phyloP scores from a whole-genome alignment of 2,797 vertebrate genomes.

The Neostethus bicornis region DNA sequence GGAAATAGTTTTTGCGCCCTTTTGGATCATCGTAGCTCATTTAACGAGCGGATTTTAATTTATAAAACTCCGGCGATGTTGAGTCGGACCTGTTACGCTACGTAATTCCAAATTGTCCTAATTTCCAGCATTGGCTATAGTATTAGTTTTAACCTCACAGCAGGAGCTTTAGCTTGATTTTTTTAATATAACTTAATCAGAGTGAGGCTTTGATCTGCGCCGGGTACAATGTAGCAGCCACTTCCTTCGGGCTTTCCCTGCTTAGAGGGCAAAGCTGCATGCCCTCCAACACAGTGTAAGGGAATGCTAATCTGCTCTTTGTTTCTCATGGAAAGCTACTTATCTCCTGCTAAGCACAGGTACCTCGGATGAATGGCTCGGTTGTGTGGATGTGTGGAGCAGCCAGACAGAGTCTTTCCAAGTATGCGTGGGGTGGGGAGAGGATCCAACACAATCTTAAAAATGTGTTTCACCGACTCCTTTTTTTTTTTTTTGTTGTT shows the following conservation, averaged over 20 bases:
- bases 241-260: slow-evolving; percentile 56
- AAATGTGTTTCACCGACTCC: slow-evolving; percentile 47
- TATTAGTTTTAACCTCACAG: background rate
- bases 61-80: background rate
- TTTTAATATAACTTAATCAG: slow-evolving; percentile 51
- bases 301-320: slow-evolving; percentile 83
- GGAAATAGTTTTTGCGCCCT: background rate
- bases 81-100: slow-evolving; percentile 4
- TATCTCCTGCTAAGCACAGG: slow-evolving; percentile 81
- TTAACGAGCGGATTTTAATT: too few species aligned
- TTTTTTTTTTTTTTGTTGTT: slow-evolving; percentile 52
- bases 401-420: slow-evolving; percentile 77
- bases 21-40: too few species aligned
- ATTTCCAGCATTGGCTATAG: slow-evolving; percentile 1
- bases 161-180: slow-evolving; percentile 18
- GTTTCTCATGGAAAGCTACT: slow-evolving; percentile 81
- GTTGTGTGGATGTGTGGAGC: slow-evolving; percentile 84
- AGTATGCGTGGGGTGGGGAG: slow-evolving; percentile 79
- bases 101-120: slow-evolving; percentile 9
- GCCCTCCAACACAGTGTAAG: slow-evolving; percentile 74
- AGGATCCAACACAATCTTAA: slow-evolving; percentile 76
- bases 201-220: slow-evolving; percentile 59
- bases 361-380: slow-evolving; percentile 85
- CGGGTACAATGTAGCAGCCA: slow-evolving; percentile 40
- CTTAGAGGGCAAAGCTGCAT: slow-evolving; percentile 66